Evolutionary conservation across 1,140 invertebrate species (phyloP).

Genomic region (Procambarus clarkii): DNA sequence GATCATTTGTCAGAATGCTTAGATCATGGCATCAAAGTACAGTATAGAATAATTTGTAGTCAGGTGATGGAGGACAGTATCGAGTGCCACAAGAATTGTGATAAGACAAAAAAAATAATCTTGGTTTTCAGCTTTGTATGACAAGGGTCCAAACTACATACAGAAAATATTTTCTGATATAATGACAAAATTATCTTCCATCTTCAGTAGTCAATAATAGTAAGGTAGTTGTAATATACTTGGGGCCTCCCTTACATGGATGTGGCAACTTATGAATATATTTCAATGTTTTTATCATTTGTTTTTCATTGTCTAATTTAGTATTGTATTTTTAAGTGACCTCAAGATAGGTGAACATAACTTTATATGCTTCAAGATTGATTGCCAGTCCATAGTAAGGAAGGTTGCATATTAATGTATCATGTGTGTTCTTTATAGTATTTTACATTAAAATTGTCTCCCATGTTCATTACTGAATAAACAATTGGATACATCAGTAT

Average conservation of each 20-base stretch:
- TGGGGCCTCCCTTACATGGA: not conserved
- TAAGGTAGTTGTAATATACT: not conserved
- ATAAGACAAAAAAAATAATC: not conserved
- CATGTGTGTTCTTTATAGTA: not conserved
- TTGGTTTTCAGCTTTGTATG: not conserved
- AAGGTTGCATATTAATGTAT: not conserved
- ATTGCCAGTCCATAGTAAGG: not conserved
- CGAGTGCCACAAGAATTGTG: not conserved
- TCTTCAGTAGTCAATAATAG: not conserved
- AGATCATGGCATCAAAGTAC: too few relatives aligned
- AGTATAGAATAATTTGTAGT: not conserved
- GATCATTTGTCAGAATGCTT: not conserved
- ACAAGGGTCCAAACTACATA: conserved; percentile 36
- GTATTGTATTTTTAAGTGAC: too few relatives aligned
- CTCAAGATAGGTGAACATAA: too few relatives aligned
- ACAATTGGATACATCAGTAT: not conserved
- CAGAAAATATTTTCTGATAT: conserved; percentile 17
- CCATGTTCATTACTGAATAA: conserved; percentile 4
- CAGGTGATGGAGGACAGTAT: not conserved
- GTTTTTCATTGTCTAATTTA: too few relatives aligned
- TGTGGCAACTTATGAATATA: not conserved
- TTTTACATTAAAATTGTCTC: conserved; percentile 5
- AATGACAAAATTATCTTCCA: not conserved
- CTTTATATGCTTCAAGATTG: too few relatives aligned
- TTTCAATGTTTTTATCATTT: not conserved